Evolutionary conservation across 1,140 invertebrate species (phyloP).

Genomic region (Drosophila kikkawai): DNA sequence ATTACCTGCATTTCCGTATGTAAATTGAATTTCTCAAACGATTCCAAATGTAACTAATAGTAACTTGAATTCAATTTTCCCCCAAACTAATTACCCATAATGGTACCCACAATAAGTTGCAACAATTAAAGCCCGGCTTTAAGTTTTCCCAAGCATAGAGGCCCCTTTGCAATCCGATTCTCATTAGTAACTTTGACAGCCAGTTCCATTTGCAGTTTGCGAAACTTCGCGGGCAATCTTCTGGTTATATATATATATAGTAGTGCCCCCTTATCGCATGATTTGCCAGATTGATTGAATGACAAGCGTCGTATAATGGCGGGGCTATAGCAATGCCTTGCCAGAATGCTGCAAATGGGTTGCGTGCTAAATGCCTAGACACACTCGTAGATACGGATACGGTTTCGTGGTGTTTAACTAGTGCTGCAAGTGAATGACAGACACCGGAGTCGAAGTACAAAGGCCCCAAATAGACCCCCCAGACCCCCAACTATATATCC

Average conservation of each 20-base stretch:
- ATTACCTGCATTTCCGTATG: constrained; percentile 3
- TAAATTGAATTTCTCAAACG: constrained; percentile 19
- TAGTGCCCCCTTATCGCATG: constrained; percentile 57
- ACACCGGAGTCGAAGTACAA: constrained; percentile 54
- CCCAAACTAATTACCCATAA: constrained; percentile 31
- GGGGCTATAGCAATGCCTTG: background rate
- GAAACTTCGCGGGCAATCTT: constrained; percentile 48
- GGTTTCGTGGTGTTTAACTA: constrained; percentile 58
- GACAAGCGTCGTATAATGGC: constrained; percentile 44
- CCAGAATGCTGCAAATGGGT: constrained; percentile 47
- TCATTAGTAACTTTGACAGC: constrained; percentile 48
- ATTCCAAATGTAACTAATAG: constrained; percentile 7
- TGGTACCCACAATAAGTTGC: constrained; percentile 10
- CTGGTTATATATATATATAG: constrained; percentile 3
- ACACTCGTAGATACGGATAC: constrained; percentile 45
- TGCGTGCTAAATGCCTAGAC: constrained; percentile 74
- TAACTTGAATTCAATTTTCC: constrained; percentile 18
- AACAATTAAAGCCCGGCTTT: constrained; percentile 32
- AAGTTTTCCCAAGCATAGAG: constrained; percentile 8
- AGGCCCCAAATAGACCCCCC: constrained; percentile 32
- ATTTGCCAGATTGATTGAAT: constrained; percentile 74
- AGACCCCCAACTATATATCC: constrained; percentile 14
- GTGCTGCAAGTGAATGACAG: constrained; percentile 65
- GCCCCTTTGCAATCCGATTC: constrained; percentile 14
- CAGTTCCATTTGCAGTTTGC: constrained; percentile 57